Conservation (phyloP, 2,113 vertebrate species). For the Hypomesus transpacificus region DNA sequence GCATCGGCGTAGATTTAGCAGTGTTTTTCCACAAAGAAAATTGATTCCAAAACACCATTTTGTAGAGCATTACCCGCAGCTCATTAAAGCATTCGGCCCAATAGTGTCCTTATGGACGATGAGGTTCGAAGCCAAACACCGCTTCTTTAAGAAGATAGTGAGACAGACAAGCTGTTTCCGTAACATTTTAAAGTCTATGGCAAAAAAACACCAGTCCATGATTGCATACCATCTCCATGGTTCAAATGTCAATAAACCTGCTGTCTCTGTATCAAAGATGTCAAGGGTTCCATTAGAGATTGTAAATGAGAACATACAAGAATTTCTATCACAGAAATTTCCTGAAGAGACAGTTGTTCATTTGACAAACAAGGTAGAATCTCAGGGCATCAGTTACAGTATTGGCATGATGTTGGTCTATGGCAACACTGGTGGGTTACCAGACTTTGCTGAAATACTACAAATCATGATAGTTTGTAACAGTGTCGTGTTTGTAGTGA, state of each 20-base stretch:
- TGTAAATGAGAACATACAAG: conserved; percentile 34
- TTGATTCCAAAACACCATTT: conserved; percentile 38
- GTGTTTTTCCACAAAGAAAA: conserved; percentile 25
- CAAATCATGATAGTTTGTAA: conserved; percentile 38
- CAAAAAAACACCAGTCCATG: conserved; percentile 42
- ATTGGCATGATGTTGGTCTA: conserved; percentile 38
- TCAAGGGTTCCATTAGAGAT: conserved; percentile 29
- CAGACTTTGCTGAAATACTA: conserved; percentile 38
- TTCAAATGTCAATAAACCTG: conserved; percentile 9
- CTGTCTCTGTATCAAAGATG: conserved; percentile 22
- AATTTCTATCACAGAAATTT: conserved; percentile 18
- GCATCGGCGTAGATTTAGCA: conserved; percentile 24
- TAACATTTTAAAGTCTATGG: conserved; percentile 35
- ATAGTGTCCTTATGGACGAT: conserved; percentile 37
- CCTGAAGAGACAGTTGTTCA: conserved; percentile 25
- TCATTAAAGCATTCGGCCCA: conserved; percentile 24
- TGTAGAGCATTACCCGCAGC: neutral
- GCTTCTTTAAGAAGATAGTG: conserved; percentile 33
- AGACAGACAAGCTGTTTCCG: conserved; percentile 27
- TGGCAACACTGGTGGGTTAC: conserved; percentile 38
- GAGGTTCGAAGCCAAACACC: neutral
- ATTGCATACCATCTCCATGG: conserved; percentile 28
- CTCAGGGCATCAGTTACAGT: conserved; percentile 33
- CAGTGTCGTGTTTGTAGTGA: conserved; percentile 32
- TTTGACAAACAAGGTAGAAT: conserved; percentile 28